A percentile compares a stretch with the other conserved stretches of the same genome.
Evolutionary conservation across 2,113 vertebrate species (phyloP).

Genomic region (Cynopterus brachyotis): DNA sequence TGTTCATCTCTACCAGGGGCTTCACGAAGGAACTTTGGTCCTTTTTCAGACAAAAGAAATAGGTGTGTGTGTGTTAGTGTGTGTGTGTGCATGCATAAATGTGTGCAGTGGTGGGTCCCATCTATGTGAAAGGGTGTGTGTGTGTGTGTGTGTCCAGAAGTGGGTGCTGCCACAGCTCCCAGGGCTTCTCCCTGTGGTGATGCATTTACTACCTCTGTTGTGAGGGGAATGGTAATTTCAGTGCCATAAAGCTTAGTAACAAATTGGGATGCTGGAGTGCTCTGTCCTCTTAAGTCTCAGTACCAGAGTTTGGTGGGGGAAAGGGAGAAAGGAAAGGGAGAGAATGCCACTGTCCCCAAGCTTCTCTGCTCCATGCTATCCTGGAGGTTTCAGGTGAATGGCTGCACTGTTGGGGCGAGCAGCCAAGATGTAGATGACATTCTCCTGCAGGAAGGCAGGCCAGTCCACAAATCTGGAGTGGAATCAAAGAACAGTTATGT

Average conservation of each 20-base stretch:
- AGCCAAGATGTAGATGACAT: conserved; percentile 91
- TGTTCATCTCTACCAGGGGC: not conserved
- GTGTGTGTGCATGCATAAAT: not conserved
- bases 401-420: conserved; percentile 94
- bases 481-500: conserved; percentile 1
- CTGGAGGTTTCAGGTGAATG: conserved; percentile 91
- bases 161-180: not conserved
- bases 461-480: conserved; percentile 88
- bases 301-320: conserved; percentile 45
- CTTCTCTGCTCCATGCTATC: conserved; percentile 79
- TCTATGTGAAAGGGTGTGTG: not conserved
- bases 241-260: conserved; percentile 53
- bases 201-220: not conserved
- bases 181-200: conserved; percentile 6
- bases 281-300: conserved; percentile 40
- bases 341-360: conserved; percentile 5
- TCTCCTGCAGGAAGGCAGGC: conserved; percentile 91
- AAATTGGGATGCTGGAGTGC: conserved; percentile 52
- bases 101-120: not conserved
- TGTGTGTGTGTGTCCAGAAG: not conserved
- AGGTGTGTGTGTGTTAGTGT: not conserved
- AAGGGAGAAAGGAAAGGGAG: conserved; percentile 39
- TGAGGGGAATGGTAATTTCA: not conserved
- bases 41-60: conserved; percentile 33
- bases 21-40: conserved; percentile 40